Conservation (phyloP, 2,888 invertebrate species). For the Carabus problematicus region DNA sequence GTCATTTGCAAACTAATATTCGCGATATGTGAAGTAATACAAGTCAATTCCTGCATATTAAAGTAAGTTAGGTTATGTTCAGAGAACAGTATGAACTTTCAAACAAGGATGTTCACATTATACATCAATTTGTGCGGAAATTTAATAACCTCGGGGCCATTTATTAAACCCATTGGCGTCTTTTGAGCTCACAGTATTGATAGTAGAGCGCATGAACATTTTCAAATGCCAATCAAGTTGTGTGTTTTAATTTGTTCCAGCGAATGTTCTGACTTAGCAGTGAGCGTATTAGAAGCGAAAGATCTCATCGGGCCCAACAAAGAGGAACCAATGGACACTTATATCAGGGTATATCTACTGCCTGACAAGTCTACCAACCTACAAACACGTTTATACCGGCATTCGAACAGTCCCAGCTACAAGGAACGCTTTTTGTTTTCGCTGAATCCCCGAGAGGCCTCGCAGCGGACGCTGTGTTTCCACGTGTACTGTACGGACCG, state of each 20-base stretch:
- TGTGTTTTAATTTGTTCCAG: constrained; percentile 50
- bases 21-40: no score
- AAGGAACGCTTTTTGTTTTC: constrained; percentile 78
- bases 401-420: constrained; percentile 74
- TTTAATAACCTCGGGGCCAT: not conserved
- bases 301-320: constrained; percentile 71
- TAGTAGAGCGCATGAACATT: no score
- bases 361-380: constrained; percentile 74
- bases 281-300: constrained; percentile 79
- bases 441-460: constrained; percentile 67
- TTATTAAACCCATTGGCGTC: not conserved
- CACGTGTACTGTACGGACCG: constrained; percentile 73
- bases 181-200: not conserved
- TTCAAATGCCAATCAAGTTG: not conserved
- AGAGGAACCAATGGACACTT: constrained; percentile 72
- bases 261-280: constrained; percentile 65
- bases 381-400: constrained; percentile 74
- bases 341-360: constrained; percentile 76
- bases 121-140: not conserved
- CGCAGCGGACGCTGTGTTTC: constrained; percentile 68
- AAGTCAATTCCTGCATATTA: no score
- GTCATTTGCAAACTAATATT: not conserved
- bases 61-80: no score
- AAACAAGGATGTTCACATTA: not conserved
- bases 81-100: not conserved